Conservation (phyloP, 2,888 invertebrate species). For the Eupithecia vulgata region DNA sequence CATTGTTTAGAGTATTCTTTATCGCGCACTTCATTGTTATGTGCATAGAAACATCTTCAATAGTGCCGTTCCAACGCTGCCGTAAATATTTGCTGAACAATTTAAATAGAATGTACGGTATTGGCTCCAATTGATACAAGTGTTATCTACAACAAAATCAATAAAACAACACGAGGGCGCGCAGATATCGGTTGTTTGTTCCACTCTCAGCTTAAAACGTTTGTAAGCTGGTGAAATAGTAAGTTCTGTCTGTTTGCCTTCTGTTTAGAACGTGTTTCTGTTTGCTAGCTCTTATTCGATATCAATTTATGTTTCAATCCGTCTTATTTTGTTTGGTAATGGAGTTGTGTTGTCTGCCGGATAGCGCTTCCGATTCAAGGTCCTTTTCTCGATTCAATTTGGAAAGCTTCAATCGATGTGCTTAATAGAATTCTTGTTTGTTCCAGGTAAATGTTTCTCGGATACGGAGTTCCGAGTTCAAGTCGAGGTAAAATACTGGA, state of each 20-base stretch:
- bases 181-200: conserved; percentile 41
- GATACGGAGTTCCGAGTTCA: conserved; percentile 21
- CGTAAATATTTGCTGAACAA: conserved; percentile 42
- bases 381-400: conserved; percentile 34
- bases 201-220: conserved; percentile 45
- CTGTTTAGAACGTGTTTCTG: conserved; percentile 45
- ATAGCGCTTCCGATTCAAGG: conserved; percentile 38
- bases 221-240: conserved; percentile 43
- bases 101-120: conserved; percentile 38
- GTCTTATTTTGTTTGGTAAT: conserved; percentile 42
- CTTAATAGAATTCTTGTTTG: conserved; percentile 36
- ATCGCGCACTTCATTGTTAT: conserved; percentile 19
- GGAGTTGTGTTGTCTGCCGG: conserved; percentile 40
- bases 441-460: conserved; percentile 40
- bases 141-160: conserved; percentile 50
- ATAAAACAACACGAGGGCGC: conserved; percentile 42
- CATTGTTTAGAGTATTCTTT: conserved; percentile 13
- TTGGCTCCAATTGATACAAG: conserved; percentile 42
- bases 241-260: conserved; percentile 44
- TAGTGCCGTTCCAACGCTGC: conserved; percentile 13
- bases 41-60: conserved; percentile 23
- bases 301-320: conserved; percentile 45
- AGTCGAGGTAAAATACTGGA: conserved; percentile 8
- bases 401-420: conserved; percentile 26
- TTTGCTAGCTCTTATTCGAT: conserved; percentile 44